Evolutionary conservation across 2,797 vertebrate genomes (phyloP).

Genomic region (Telmatherina bonti): DNA sequence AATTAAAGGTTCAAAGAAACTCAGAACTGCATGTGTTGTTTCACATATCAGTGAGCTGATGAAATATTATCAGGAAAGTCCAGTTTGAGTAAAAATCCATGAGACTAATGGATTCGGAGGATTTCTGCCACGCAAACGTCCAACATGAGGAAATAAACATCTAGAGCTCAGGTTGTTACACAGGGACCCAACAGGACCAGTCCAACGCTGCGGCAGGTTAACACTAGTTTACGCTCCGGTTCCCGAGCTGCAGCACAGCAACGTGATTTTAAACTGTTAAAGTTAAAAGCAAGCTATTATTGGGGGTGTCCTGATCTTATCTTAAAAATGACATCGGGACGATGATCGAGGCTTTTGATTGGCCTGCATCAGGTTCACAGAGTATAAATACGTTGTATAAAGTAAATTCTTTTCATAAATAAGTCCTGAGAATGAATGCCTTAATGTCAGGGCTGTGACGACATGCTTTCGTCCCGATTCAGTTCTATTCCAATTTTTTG

Average conservation of each 20-base stretch:
- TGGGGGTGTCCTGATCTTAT: no score
- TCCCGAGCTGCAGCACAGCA: neutral
- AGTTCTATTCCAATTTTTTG: no score
- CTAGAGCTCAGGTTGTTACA: neutral
- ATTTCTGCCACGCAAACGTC: no score
- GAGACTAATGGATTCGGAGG: no score
- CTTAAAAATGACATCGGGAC: neutral
- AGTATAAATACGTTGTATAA: no score
- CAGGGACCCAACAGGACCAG: neutral
- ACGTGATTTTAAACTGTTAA: neutral
- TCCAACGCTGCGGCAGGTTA: neutral
- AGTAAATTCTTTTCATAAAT: no score
- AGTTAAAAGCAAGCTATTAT: neutral
- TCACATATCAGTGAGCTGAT: neutral
- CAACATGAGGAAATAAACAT: no score
- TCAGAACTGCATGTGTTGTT: neutral
- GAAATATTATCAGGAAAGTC: constrained; percentile 15
- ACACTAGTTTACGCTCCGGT: neutral
- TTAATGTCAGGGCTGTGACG: no score
- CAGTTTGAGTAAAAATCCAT: neutral
- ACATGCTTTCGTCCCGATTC: no score
- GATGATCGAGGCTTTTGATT: neutral
- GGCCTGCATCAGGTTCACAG: neutral
- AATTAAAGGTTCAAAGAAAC: neutral
- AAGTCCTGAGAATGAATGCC: no score